Evolutionary conservation across 2,888 invertebrate species (phyloP), one percentile per base, ranked within the genome.

Genomic region (Polietes domitor): DNA sequence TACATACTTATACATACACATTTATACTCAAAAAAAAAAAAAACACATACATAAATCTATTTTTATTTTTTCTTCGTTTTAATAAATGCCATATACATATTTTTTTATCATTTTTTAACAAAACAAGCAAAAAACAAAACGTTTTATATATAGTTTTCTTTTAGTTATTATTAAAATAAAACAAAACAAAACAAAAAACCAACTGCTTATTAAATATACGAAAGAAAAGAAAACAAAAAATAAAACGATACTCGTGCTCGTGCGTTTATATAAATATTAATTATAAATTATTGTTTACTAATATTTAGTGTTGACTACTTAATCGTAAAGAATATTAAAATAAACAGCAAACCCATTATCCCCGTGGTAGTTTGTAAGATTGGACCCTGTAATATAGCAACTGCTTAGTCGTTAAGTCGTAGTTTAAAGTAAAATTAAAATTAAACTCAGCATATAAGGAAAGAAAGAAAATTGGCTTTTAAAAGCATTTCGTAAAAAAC

Each of bases 301-400:
- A 82, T 80, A 84, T 84, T 81, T 84, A 84, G 84, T 84, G 84
- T 84, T 84, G 81, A 84, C 84, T 81, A 81, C 81, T 84, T 84
- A 78, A 81, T 71, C 75, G 53, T 77, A 73, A 53, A 55, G 72
- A 74, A 77, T 12, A 53, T 53, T 47, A 5, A 43, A 72, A 70
- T 55, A 58, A 43, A 78, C 50, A 32, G 41, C 17, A 68, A 53
- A 70, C 65, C 55, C 70, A 68, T 76, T 43, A 80, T 26, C 53
- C 24, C 58, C 58, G 7, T 58, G 58, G 7, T 68, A 68, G 24
- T 65, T 12, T 43, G 26, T 68, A 68, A 68, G 68, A 43, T 61
- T 19, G 75, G 61, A 75, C 81, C 84, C 78, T 87, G 88, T 89
- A 87, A 88, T 87, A 88, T 88, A 89, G 88, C 86, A 83, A 85